A percentile compares a stretch with the other conserved stretches of the same genome.
These are phyloP conservation scores for Druon quercuslanigerum DNA, from an alignment of 1,140 invertebrate species.

Conservation along the genomic window DNA sequence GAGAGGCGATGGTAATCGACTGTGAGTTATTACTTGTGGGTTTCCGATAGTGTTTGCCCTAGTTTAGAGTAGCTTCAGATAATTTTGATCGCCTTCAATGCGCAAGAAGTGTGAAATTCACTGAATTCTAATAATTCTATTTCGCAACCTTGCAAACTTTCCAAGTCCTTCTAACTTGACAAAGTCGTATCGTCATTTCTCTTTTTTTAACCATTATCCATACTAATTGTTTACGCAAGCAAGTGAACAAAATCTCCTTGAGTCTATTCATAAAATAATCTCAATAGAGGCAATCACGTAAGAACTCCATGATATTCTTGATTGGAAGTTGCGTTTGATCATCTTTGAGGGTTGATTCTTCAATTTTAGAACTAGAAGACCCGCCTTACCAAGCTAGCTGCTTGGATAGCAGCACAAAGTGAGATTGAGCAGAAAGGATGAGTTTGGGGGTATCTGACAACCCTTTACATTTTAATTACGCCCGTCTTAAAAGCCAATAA, in stretches of 20 bases:
- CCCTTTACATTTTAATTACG: constrained; percentile 70
- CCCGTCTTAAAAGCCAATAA: constrained; percentile 68
- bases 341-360: constrained; percentile 25
- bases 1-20: constrained; percentile 15
- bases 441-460: constrained; percentile 55
- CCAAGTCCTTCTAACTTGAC: too few species aligned
- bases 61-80: neutral
- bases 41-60: constrained; percentile 10
- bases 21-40: constrained; percentile 19
- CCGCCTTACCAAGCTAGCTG: neutral
- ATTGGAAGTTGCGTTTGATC: constrained; percentile 23
- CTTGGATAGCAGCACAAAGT: constrained; percentile 23
- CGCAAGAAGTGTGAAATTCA: neutral
- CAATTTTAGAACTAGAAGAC: constrained; percentile 8
- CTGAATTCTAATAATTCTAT: too few species aligned
- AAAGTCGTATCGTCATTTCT: too few species aligned
- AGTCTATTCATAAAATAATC: neutral
- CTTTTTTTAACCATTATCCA: too few species aligned
- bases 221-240: too few species aligned
- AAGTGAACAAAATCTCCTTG: too few species aligned
- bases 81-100: neutral
- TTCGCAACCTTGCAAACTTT: too few species aligned
- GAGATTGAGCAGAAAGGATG: constrained; percentile 46
- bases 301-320: neutral
- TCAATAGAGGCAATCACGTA: constrained; percentile 3